A percentile compares a stretch with the other conserved stretches of the same genome.
phyloP scores from a whole-genome alignment of 2,797 vertebrate genomes.

The Argyrosomus regius region DNA sequence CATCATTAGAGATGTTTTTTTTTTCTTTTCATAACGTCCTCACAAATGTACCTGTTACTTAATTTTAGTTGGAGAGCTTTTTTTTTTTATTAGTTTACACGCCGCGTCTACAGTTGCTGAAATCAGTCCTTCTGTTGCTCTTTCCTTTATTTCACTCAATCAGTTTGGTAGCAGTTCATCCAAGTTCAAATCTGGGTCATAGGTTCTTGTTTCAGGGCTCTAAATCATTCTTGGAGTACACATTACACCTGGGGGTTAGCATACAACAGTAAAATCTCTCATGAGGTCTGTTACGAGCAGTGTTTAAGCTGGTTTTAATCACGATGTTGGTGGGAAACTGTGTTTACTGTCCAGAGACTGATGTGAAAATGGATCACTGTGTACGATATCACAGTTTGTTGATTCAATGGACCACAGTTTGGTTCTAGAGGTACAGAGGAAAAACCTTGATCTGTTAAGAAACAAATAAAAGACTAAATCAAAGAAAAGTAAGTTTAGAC shows the following conservation, averaged over 20 bases:
- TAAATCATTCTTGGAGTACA: constrained; percentile 7
- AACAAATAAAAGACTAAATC: not conserved
- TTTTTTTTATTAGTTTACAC: constrained; percentile 23
- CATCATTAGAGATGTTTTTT: constrained; percentile 57
- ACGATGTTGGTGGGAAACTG: constrained; percentile 8
- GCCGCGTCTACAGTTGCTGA: not conserved
- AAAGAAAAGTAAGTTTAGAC: not conserved
- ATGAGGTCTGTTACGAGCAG: not conserved
- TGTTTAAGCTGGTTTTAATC: constrained; percentile 25
- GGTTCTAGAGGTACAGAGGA: not conserved
- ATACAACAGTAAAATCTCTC: not conserved
- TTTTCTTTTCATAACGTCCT: constrained; percentile 38
- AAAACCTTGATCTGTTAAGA: too few relatives aligned
- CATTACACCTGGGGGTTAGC: not conserved
- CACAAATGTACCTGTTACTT: constrained; percentile 54
- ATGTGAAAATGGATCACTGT: constrained; percentile 20
- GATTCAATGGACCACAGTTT: not conserved
- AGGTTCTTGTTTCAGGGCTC: constrained; percentile 1
- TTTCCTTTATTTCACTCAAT: not conserved
- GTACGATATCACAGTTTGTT: not conserved
- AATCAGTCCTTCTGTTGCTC: constrained; percentile 9
- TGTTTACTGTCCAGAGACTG: constrained; percentile 2
- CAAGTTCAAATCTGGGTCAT: not conserved
- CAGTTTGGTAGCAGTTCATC: not conserved
- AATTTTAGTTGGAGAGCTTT: constrained; percentile 10